phyloP scores from a whole-genome alignment of 2,113 vertebrate genomes.

The Serinus canaria region DNA sequence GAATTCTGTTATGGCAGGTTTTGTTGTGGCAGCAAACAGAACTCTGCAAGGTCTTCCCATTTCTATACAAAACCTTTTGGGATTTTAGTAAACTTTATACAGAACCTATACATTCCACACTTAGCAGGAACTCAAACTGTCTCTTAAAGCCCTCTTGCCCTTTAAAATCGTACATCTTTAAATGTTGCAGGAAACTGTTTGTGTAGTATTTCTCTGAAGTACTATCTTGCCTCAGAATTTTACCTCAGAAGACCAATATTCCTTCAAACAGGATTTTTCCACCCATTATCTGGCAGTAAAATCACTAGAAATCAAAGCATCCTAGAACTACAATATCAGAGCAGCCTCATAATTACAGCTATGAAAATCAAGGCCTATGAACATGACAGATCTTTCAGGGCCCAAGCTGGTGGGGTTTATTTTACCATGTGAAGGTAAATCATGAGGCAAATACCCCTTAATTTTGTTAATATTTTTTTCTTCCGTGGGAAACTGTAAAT shows the following conservation, averaged over 20 bases:
- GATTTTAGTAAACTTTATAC: neutral
- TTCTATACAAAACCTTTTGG: neutral
- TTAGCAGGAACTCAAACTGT: neutral
- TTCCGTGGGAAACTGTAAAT: neutral
- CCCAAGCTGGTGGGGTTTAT: neutral
- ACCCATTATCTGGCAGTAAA: neutral
- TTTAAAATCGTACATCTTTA: neutral
- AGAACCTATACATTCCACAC: neutral
- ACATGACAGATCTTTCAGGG: neutral
- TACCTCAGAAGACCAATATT: neutral
- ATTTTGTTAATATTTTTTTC: neutral
- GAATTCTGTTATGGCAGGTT: neutral
- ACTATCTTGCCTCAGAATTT: neutral
- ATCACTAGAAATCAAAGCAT: neutral
- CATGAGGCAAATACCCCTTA: neutral
- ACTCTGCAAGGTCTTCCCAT: neutral
- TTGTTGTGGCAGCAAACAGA: neutral
- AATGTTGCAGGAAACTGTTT: neutral
- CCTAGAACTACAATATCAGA: neutral
- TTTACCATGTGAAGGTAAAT: neutral
- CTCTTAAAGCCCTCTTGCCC: neutral
- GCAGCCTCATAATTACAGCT: neutral
- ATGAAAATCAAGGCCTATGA: neutral
- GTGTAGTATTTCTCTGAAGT: neutral
- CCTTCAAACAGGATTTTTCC: neutral